phyloP scores from a whole-genome alignment of 2,888 invertebrate species.

The Nudaria mundana region DNA sequence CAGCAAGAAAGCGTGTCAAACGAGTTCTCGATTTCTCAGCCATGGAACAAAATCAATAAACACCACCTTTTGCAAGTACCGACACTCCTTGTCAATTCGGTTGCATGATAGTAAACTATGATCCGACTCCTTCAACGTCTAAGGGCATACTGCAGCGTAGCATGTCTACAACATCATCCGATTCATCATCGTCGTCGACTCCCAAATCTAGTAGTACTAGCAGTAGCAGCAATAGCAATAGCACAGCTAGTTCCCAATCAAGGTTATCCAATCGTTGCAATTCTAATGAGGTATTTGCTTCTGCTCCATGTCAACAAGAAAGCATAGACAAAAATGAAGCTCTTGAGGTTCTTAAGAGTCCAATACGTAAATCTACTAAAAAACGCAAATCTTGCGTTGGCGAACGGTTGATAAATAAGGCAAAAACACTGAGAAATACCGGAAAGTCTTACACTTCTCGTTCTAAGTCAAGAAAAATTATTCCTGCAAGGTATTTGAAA shows the following conservation, averaged over 20 bases:
- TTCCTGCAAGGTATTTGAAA: constrained; percentile 1
- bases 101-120: too few relatives aligned
- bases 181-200: too few relatives aligned
- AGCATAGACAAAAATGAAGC: constrained; percentile 1
- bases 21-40: too few relatives aligned
- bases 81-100: too few relatives aligned
- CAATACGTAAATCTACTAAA: neutral
- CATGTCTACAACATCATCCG: too few relatives aligned
- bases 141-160: too few relatives aligned
- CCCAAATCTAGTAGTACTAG: too few relatives aligned
- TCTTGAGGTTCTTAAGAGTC: constrained; percentile 1
- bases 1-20: too few relatives aligned
- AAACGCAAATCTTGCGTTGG: too few relatives aligned
- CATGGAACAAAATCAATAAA: too few relatives aligned
- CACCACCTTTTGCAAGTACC: too few relatives aligned
- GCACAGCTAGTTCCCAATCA: constrained; percentile 1
- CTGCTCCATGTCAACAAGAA: neutral
- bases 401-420: neutral
- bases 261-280: neutral
- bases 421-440: constrained; percentile 2
- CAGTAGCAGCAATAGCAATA: neutral
- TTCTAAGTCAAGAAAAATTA: constrained; percentile 1
- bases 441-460: constrained; percentile 2
- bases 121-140: too few relatives aligned
- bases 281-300: neutral